Base-by-base conservation (phyloP, 2,888 invertebrate genomes). In the Apodemia hepburni region DNA sequence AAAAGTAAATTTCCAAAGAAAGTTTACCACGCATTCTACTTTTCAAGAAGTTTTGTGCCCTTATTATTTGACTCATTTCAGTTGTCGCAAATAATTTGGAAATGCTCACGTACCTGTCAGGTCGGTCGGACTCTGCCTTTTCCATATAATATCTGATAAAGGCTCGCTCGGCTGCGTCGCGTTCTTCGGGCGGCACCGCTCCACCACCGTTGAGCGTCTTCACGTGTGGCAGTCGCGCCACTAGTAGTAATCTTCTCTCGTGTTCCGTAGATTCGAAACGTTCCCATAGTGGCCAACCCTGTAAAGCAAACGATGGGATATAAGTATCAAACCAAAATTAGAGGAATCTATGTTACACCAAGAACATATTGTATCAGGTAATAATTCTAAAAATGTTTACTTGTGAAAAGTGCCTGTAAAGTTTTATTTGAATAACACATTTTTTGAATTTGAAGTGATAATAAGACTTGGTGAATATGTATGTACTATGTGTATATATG, bases 111-210 rank as follows among this genome's bases (percentile, higher is more conserved):
- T 73, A 95, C 96, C 97, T 95, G 71, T 95, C 94, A 11, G 97
- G 97, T 47, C 96, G 93, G 75, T 97, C 96, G 64, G 95, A 94
- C 83, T 96, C 96, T 0, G 97, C 95, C 75, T 96, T 95, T 78
- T 97, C 96, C 96, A 97, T 96, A 82, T 97, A 98, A 80, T 97
- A 95, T 65, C 98, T 93, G 73, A 98, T 97, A 84, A 98, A 98
- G 69, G 98, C 97, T 66, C 98, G 92, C 82, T 98, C 98, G 15
- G 98, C 97, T 77, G 97, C 96, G 82, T 98, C 98, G 64, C 98
- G 93, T 81, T 98, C 98, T 71, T 96, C 96, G 0, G 92, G 93
- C 45, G 95, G 94, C 71, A 98, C 97, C 15, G 93, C 93, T 18
- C 96, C 97, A 64, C 98, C 98, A 0, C 98, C 98, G 87, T 98